phyloP scores from a whole-genome alignment of 2,113 vertebrate species.

The Casuarius casuarius region DNA sequence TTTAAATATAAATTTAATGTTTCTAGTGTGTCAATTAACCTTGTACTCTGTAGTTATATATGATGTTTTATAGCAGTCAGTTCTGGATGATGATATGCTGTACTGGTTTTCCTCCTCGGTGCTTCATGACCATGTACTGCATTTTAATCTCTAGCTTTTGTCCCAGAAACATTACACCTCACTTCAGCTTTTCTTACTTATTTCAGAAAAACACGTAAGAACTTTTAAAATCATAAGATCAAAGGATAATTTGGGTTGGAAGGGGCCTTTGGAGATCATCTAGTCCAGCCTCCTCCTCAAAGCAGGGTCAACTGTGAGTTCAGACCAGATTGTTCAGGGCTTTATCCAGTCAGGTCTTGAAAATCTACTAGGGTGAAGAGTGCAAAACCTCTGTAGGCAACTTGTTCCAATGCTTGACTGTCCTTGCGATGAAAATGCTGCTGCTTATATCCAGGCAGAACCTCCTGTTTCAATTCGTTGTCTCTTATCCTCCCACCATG shows the following conservation, averaged over 20 bases:
- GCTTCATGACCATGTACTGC: background rate
- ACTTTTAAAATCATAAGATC: background rate
- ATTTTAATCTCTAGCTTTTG: background rate
- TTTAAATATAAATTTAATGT: background rate
- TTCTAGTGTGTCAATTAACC: background rate
- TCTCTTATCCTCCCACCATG: background rate
- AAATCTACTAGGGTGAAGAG: background rate
- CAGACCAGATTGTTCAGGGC: background rate
- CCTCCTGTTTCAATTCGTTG: background rate
- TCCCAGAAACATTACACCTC: background rate
- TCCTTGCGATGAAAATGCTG: background rate
- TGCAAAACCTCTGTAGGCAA: background rate
- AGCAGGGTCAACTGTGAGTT: background rate
- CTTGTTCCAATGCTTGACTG: background rate
- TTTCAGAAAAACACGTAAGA: background rate
- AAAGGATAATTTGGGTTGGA: background rate
- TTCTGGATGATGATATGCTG: background rate
- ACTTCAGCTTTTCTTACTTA: background rate
- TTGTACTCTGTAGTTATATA: background rate
- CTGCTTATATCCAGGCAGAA: fast-evolving
- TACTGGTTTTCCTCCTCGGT: background rate
- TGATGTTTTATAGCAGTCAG: fast-evolving
- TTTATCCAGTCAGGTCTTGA: background rate
- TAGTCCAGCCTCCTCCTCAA: background rate
- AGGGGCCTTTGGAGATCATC: background rate